Conservation (phyloP, 2,113 vertebrate genomes). For the Hippocampus abdominalis region DNA sequence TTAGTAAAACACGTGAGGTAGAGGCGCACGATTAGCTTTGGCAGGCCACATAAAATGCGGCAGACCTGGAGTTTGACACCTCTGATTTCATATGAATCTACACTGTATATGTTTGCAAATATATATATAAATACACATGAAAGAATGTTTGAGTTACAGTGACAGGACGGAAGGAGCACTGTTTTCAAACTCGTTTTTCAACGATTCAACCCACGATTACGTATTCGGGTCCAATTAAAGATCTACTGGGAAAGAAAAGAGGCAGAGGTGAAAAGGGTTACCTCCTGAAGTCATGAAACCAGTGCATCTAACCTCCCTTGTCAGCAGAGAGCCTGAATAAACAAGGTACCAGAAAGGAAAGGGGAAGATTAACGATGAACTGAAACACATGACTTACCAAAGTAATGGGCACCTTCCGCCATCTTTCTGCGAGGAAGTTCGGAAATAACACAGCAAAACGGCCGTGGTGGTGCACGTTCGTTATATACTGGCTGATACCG, state of each 20-base stretch:
- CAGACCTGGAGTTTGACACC: not conserved
- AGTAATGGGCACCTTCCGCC: conserved; percentile 68
- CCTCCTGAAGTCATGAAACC: conserved; percentile 41
- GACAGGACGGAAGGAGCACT: not conserved
- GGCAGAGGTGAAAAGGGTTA: conserved; percentile 32
- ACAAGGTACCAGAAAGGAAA: conserved; percentile 10
- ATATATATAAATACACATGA: no score
- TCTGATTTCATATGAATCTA: not conserved
- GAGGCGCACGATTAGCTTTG: not conserved
- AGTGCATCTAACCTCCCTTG: conserved; percentile 57
- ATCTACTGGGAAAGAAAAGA: not conserved
- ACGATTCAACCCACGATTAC: not conserved
- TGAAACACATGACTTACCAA: conserved; percentile 52
- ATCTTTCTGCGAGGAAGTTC: conserved; percentile 51
- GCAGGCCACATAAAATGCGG: not conserved
- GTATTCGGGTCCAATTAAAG: not conserved
- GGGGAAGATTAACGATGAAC: conserved; percentile 1
- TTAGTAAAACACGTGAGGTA: not conserved
- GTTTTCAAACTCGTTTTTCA: no score
- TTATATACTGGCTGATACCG: not conserved
- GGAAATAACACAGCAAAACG: conserved; percentile 13
- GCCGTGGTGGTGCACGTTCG: not conserved
- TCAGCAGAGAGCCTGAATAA: conserved; percentile 46
- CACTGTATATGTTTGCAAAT: not conserved
- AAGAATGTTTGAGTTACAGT: not conserved